Evolutionary conservation across 2,888 invertebrate genomes (phyloP).

Genomic region (Cosmia trapezina): DNA sequence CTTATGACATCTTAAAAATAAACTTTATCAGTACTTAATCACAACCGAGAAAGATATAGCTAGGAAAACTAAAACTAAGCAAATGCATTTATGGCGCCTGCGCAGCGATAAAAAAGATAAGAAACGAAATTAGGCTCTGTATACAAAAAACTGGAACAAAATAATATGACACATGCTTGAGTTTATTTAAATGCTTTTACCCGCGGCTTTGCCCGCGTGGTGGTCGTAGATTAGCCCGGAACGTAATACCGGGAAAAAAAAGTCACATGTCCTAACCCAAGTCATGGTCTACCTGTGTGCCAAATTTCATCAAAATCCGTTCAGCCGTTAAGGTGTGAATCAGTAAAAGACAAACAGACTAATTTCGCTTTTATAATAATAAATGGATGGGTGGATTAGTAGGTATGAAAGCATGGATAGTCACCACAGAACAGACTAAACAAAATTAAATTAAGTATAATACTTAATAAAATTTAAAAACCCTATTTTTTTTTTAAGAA

Average conservation of each 20-base stretch:
- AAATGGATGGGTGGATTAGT: too few relatives aligned
- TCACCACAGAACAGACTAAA: too few relatives aligned
- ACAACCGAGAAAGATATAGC: not conserved
- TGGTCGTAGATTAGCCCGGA: not conserved
- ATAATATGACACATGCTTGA: slow-evolving; percentile 6
- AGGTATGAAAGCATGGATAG: too few relatives aligned
- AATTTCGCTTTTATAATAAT: too few relatives aligned
- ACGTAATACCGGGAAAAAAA: not conserved
- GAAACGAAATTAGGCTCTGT: slow-evolving; percentile 21
- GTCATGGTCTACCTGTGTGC: not conserved
- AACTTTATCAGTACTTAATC: not conserved
- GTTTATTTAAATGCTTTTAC: not conserved
- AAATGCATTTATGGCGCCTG: slow-evolving; percentile 16
- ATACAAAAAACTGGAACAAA: slow-evolving; percentile 31
- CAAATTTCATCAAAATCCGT: not conserved
- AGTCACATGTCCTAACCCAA: not conserved
- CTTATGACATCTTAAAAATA: too few relatives aligned
- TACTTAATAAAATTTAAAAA: too few relatives aligned
- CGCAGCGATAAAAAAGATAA: slow-evolving; percentile 36
- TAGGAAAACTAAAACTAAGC: not conserved
- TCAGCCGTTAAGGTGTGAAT: too few relatives aligned
- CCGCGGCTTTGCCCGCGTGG: not conserved
- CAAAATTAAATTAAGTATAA: too few relatives aligned
- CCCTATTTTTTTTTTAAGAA: too few relatives aligned
- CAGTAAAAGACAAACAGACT: too few relatives aligned